These are phyloP conservation scores for Numenius phaeopus DNA, from an alignment of 2,797 vertebrate genomes.

Conservation along the genomic window DNA sequence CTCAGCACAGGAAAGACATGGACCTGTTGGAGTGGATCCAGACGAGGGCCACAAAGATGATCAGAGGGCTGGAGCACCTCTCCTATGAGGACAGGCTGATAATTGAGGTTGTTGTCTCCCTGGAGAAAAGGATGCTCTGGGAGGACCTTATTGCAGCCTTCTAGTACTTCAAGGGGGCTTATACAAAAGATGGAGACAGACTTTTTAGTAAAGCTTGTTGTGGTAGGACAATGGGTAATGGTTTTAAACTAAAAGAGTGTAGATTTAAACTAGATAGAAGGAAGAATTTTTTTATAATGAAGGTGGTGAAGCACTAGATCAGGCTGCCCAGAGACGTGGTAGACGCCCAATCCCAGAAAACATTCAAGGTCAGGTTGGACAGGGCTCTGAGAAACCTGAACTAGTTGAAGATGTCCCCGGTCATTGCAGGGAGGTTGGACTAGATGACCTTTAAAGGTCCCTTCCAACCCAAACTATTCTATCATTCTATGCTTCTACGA, in stretches of 20 bases:
- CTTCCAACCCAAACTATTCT: background rate
- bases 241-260: background rate
- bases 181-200: background rate
- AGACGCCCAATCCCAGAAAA: background rate
- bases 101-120: background rate
- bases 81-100: background rate
- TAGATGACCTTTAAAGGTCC: background rate
- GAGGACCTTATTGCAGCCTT: background rate
- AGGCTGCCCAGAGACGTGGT: background rate
- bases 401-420: background rate
- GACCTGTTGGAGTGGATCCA: background rate
- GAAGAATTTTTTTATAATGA: background rate
- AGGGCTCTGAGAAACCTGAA: background rate
- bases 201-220: background rate
- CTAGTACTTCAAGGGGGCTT: background rate
- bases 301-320: background rate
- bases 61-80: background rate
- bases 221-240: background rate
- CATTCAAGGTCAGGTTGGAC: background rate
- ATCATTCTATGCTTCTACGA: background rate
- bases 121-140: background rate
- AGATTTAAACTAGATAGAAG: background rate
- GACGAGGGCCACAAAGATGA: background rate
- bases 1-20: background rate
- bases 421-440: too few relatives aligned